Evolutionary conservation across 2,888 invertebrate genomes (phyloP).

Genomic region (Metalampra italica): DNA sequence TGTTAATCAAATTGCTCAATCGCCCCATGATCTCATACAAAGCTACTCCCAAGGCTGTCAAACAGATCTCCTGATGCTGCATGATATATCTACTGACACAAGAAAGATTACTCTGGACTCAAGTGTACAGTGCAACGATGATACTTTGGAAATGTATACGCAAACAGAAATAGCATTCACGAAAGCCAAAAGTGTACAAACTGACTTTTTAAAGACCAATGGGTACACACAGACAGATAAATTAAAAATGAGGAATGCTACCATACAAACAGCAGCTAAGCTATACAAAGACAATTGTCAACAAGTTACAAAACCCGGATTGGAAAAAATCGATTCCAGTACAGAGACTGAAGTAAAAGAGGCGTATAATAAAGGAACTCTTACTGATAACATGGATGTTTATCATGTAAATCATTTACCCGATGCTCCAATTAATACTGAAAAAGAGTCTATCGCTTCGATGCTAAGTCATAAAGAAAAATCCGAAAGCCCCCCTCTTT

Average conservation of each 20-base stretch:
- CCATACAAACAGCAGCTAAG: constrained; percentile 46
- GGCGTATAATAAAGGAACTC: constrained; percentile 28
- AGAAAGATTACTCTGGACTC: constrained; percentile 60
- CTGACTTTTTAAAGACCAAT: constrained; percentile 36
- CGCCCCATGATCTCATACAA: constrained; percentile 53
- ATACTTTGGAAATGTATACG: constrained; percentile 54
- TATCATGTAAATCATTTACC: constrained; percentile 6
- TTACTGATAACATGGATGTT: constrained; percentile 29
- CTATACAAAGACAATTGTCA: constrained; percentile 38
- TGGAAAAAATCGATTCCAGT: constrained; percentile 33
- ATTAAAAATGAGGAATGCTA: constrained; percentile 43
- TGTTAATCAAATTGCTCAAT: constrained; percentile 55
- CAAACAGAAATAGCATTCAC: constrained; percentile 56
- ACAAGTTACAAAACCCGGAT: constrained; percentile 35
- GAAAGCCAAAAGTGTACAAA: constrained; percentile 61
- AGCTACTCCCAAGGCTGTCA: constrained; percentile 64
- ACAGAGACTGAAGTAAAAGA: constrained; percentile 36
- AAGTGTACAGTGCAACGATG: constrained; percentile 50
- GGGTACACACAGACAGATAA: constrained; percentile 55
- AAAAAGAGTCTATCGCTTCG: constrained; percentile 10
- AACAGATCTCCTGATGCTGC: constrained; percentile 57
- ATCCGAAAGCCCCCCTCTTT: constrained; percentile 71
- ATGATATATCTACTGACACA: constrained; percentile 61
- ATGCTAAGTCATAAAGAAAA: constrained; percentile 37
- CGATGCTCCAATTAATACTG: constrained; percentile 6